Base-by-base conservation (phyloP, 35 echinoderm and acorn worm genomes). In the Stichopus chloronotus region DNA sequence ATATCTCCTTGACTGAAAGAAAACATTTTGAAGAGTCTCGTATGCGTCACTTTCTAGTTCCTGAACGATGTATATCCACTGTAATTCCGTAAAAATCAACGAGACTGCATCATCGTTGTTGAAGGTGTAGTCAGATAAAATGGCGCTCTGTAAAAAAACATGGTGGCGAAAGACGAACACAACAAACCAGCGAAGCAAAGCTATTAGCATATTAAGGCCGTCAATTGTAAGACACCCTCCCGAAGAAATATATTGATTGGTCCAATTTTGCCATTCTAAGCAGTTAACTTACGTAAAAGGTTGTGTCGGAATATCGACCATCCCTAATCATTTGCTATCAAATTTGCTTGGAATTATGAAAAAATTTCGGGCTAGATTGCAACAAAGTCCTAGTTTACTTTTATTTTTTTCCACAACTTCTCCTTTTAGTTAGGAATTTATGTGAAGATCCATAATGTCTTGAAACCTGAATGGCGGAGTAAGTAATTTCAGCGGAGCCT, bases 181-280 rank as follows among this genome's bases (percentile, higher is more conserved):
- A 91, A 79, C 90, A 91, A 91, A 78, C 90, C 22, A 79, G 16
- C 76, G 53, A 91, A 20, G 72, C 76, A 76, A 78, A 19, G 43
- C 59, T 78, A 91, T 91, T 91, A 91, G 90, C 90, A 91, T 91
- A 91, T 79, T 79, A 53, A 55, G 53, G 52, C 5, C 3, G 72
- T 91, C 90, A 91, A 91, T 91, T 79, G 54, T 19, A 56, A 13
- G 71, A 91, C 76, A 91, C 90, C 90, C 90, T 91, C 90, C 56
- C 68, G 7, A 3, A 91, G 53, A 65, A 91, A 91, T 91, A 59
- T 53, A 78, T 20, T 91, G 54, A 91, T 91, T 91, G 90, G 90
- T 77, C 56, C 3, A 61, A 30, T 9, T 72, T 14, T 9, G 80
- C 55, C 52, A 23, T 83, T 57, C 80, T n/a, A 43, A 43, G 7